Evolutionary conservation across 2,888 invertebrate genomes (phyloP), one percentile per base, ranked within the genome.

Genomic region (Meteorus cinctellus): DNA sequence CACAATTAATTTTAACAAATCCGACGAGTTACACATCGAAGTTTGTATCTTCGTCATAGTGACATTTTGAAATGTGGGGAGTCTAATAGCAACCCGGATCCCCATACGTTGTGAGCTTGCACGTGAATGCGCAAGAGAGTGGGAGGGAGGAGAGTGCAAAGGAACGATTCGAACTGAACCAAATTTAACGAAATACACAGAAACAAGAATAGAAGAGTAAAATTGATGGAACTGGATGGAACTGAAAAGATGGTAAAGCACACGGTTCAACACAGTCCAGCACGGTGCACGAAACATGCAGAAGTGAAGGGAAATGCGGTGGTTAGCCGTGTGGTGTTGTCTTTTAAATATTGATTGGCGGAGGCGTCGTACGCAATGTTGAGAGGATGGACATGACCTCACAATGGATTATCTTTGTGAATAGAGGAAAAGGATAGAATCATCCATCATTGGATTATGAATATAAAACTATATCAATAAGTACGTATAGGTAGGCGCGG

Each of bases 291-390:
- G 41, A 10, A 41, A 41, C 41, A 41, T 10, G 8, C 41, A 12
- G 12, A 41, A 41, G 41, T 34, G 66, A 81, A 84, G 82, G 81
- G 82, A 84, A 85, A 86, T 82, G 85, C 80, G 82, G 82, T 79
- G 79, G 80, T 75, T 79, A 80, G 77, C 81, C 82, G 81, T 83
- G 85, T 84, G 81, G 85, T 84, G 81, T 85, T 85, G 83, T 83
- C 84, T 85, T 83, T 85, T 84, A 81, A 83, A 85, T 87, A 85
- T 85, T 83, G 85, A 86, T 86, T 86, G 81, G 81, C 81, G 79
- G 77, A 75, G 63, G 81, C 78, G 79, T 81, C 78, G 81, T 78
- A 80, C 45, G 55, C 68, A 59, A 77, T 79, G 78, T 73, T 67
- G 55, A 65, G 65, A 80, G 65, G 65, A 77, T 72, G 76, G 79